These are phyloP conservation scores for Drosophila athabasca DNA, from an alignment of 1,140 invertebrate genomes.

Conservation along the genomic window DNA sequence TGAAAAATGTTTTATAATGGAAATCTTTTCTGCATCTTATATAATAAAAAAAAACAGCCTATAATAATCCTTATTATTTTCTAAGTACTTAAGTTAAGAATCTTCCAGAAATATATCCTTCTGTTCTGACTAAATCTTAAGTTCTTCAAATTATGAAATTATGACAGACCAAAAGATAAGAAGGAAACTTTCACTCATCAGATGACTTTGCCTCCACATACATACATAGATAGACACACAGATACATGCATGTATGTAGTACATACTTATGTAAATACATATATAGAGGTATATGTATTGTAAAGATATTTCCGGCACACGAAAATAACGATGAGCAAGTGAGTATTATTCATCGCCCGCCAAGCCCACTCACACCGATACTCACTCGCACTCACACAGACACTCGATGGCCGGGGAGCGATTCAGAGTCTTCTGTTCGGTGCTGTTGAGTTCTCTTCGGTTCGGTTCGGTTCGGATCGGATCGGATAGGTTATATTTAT, in stretches of 20 bases:
- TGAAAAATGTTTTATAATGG: too few species aligned
- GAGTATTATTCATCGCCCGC: conserved; percentile 67
- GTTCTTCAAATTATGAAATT: neutral
- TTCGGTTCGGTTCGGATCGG: conserved; percentile 9
- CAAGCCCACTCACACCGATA: conserved; percentile 40
- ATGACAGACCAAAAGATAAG: neutral
- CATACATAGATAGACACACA: conserved; percentile 1
- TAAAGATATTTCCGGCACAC: conserved; percentile 64
- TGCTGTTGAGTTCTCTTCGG: conserved; percentile 31
- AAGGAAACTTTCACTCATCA: conserved; percentile 26
- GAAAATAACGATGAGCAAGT: conserved; percentile 78
- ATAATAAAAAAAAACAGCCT: too few species aligned
- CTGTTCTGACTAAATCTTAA: conserved; percentile 8
- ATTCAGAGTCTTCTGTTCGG: conserved; percentile 32
- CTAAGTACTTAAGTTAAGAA: too few species aligned
- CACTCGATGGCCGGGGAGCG: conserved; percentile 28
- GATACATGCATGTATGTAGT: neutral
- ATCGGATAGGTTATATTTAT: conserved; percentile 53
- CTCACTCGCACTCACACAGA: conserved; percentile 33
- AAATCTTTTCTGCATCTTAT: too few species aligned
- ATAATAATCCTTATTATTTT: too few species aligned
- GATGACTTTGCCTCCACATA: conserved; percentile 25
- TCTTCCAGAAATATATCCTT: too few species aligned
- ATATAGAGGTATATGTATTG: conserved; percentile 25
- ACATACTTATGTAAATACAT: conserved; percentile 12